These are phyloP conservation scores for Chelonus formosanus DNA, from an alignment of 2,888 invertebrate genomes.

Conservation along the genomic window DNA sequence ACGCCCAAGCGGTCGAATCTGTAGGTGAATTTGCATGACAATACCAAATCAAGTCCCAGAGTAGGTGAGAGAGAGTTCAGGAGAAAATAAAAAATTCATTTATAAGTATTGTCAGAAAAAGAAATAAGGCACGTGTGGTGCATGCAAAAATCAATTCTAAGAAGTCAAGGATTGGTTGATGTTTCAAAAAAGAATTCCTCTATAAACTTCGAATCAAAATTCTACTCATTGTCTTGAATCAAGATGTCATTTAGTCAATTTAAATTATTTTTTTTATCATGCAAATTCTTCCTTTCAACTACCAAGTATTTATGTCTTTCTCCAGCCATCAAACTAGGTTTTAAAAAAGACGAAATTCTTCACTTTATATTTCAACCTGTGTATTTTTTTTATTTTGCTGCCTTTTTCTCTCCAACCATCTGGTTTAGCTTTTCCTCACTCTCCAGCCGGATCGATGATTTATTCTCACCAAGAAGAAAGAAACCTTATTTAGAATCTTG, in stretches of 20 bases:
- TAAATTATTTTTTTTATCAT: background rate
- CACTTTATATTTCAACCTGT: too few species aligned
- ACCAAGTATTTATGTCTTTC: background rate
- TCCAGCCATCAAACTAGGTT: background rate
- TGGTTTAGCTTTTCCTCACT: too few species aligned
- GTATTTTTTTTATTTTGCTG: too few species aligned
- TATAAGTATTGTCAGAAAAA: background rate
- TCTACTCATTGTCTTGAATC: too few species aligned
- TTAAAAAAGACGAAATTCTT: too few species aligned
- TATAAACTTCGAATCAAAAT: too few species aligned
- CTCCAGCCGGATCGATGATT: conserved; percentile 33
- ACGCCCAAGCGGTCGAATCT: conserved; percentile 35
- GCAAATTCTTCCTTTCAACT: background rate
- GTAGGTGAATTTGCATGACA: conserved; percentile 51
- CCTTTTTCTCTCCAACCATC: too few species aligned
- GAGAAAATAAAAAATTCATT: conserved; percentile 15
- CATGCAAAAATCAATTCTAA: conserved; percentile 32
- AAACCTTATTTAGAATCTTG: conserved; percentile 31
- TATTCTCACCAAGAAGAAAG: conserved; percentile 34
- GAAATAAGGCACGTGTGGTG: conserved; percentile 27
- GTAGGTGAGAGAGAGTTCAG: conserved; percentile 20
- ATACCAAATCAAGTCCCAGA: conserved; percentile 48
- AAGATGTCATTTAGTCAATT: too few species aligned
- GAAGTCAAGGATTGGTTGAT: conserved; percentile 22
- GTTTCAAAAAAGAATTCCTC: too few species aligned